A percentile compares a stretch with the other conserved stretches of the same genome.
These are phyloP conservation scores for Agrotis puta DNA, from an alignment of 2,888 invertebrate species.

Conservation along the genomic window DNA sequence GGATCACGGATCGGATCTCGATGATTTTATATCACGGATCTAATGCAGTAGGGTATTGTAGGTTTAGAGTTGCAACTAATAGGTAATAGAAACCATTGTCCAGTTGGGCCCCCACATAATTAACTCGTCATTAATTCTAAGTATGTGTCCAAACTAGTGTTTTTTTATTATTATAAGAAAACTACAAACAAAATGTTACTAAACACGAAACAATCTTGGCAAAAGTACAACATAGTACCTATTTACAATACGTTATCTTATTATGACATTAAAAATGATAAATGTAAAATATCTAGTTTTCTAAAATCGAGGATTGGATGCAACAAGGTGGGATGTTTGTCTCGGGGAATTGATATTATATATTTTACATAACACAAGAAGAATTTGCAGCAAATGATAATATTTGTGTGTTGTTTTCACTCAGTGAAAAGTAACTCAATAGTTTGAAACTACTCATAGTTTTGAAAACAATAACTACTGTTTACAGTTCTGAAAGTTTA, in stretches of 20 bases:
- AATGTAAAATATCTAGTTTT: too few species aligned
- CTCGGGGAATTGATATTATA: too few species aligned
- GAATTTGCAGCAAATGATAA: not conserved
- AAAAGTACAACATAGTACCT: not conserved
- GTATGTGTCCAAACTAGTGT: not conserved
- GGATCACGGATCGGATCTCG: too few species aligned
- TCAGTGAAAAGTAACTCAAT: constrained; percentile 15
- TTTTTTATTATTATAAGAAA: not conserved
- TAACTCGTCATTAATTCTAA: not conserved
- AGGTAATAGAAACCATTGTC: too few species aligned
- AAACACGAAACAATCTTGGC: not conserved
- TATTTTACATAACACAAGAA: too few species aligned
- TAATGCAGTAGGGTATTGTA: not conserved
- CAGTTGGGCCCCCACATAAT: not conserved
- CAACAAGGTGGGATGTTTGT: too few species aligned
- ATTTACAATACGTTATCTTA: not conserved
- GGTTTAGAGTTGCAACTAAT: too few species aligned
- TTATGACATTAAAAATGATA: too few species aligned
- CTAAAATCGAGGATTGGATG: too few species aligned
- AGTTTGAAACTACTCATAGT: constrained; percentile 14
- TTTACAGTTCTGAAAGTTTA: constrained; percentile 20
- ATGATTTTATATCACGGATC: too few species aligned
- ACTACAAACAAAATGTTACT: too few species aligned
- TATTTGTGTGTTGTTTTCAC: constrained; percentile 4
- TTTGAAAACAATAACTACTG: constrained; percentile 22